Evolutionary conservation across 2,888 invertebrate genomes (phyloP).

Genomic region (Oasisia sp.): DNA sequence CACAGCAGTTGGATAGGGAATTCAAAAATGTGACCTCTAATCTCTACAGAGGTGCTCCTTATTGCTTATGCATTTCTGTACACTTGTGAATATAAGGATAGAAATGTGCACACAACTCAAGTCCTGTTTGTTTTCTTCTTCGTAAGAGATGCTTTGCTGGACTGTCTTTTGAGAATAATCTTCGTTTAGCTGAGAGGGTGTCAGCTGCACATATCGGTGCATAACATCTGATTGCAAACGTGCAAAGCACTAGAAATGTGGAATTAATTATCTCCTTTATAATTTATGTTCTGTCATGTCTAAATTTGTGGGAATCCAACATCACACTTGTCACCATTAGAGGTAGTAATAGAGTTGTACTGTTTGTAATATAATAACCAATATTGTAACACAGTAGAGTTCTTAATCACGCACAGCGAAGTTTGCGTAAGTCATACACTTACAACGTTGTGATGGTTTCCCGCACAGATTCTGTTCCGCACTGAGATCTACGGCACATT

Average conservation of each 20-base stretch:
- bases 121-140: neutral
- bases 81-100: neutral
- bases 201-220: neutral
- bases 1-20: too few species aligned
- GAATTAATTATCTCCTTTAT: neutral
- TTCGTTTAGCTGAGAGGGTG: neutral
- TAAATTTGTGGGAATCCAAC: too few species aligned
- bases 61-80: too few species aligned
- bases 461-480: constrained; percentile 70
- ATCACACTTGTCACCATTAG: too few species aligned
- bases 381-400: neutral
- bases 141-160: too few species aligned
- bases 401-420: neutral
- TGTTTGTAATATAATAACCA: too few species aligned
- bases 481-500: constrained; percentile 83
- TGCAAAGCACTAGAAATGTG: neutral
- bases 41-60: too few species aligned
- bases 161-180: neutral
- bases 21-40: too few species aligned
- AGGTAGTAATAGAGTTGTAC: neutral
- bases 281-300: too few species aligned
- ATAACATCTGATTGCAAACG: neutral
- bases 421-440: neutral
- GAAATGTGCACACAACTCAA: neutral
- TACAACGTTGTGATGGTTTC: neutral